Percentiles rank a stretch among this genome's conserved stretches.
phyloP scores from a whole-genome alignment of 2,797 vertebrate species.

The Ara ararauna region DNA sequence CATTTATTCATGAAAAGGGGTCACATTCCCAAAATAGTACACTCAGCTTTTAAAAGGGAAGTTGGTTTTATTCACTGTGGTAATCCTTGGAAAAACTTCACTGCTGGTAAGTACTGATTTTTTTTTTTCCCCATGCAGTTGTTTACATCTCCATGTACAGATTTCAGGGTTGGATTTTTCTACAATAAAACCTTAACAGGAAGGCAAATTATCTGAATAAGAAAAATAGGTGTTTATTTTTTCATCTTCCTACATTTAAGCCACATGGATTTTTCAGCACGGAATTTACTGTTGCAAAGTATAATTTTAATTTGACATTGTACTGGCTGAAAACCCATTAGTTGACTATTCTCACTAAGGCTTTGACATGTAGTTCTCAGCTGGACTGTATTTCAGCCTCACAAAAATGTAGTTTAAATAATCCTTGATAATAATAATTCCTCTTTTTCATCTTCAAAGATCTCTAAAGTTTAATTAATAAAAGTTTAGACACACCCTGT shows the following conservation, averaged over 20 bases:
- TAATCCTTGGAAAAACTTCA: conserved; percentile 82
- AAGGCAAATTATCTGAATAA: conserved; percentile 47
- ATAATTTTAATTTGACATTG: conserved; percentile 64
- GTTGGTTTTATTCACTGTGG: conserved; percentile 75
- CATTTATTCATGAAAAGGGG: conserved; percentile 86
- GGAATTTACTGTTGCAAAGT: conserved; percentile 58
- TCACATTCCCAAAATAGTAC: conserved; percentile 83
- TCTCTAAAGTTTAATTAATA: conserved; percentile 56
- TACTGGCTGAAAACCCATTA: conserved; percentile 41
- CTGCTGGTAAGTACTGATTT: conserved; percentile 72
- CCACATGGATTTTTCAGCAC: conserved; percentile 57
- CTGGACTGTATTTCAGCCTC: conserved; percentile 41
- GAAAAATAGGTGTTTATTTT: conserved; percentile 36
- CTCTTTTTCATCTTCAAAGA: conserved; percentile 20
- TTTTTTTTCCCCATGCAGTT: conserved; percentile 64
- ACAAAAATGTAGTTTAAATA: conserved; percentile 39
- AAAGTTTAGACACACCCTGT: not conserved
- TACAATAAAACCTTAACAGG: conserved; percentile 66
- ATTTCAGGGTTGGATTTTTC: conserved; percentile 48
- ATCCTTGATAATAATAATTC: conserved; percentile 26
- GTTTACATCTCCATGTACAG: conserved; percentile 64
- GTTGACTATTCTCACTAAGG: conserved; percentile 39
- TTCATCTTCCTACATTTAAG: conserved; percentile 56
- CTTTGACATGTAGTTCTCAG: conserved; percentile 40
- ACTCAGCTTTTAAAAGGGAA: conserved; percentile 71